A percentile compares a stretch with the other conserved stretches of the same genome.
Conservation (phyloP, 2,888 invertebrate genomes). For the Liposcelis brunnea region DNA sequence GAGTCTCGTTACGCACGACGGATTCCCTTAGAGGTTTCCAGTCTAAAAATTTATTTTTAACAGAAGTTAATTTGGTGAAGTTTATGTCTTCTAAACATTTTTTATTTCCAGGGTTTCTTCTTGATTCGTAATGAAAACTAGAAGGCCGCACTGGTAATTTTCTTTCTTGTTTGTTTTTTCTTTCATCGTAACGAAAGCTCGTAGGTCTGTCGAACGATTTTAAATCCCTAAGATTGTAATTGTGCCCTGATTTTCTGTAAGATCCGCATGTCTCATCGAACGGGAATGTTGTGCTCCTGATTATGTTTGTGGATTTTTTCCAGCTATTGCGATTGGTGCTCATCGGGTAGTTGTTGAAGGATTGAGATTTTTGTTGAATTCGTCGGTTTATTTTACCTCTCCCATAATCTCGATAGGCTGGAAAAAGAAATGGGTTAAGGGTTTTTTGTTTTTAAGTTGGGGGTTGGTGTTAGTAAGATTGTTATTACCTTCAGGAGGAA, state of each 20-base stretch:
- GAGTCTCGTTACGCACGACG: background rate
- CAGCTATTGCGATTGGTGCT: background rate
- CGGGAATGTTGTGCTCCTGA: conserved; percentile 3
- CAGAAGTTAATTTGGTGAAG: too few relatives aligned
- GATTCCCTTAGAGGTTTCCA: conserved; percentile 6
- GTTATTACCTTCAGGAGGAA: background rate
- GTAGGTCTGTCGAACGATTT: background rate
- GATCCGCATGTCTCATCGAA: background rate
- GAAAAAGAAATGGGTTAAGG: background rate
- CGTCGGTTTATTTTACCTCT: background rate
- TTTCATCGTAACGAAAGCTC: background rate
- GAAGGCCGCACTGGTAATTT: conserved; percentile 2
- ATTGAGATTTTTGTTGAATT: conserved; percentile 1
- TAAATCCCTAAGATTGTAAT: background rate
- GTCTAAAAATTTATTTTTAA: background rate
- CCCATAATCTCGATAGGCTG: background rate
- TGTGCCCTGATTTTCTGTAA: background rate
- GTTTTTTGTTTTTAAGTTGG: background rate
- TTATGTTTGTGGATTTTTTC: background rate
- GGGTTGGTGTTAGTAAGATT: background rate
- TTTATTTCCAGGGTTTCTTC: background rate
- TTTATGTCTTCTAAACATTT: too few relatives aligned
- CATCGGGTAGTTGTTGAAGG: conserved; percentile 5
- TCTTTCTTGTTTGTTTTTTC: background rate
- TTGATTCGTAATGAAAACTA: background rate